These are phyloP conservation scores for human (Homo sapiens) DNA, from an alignment of 2,113 vertebrate genomes.

Conservation along the genomic window GRCh38 chr13:43782501-43783000, in stretches of 20 bases:
- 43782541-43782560: constrained; percentile 54
- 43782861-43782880: not conserved
- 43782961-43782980: not conserved
- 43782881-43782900: not conserved
- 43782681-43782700: constrained; percentile 24
- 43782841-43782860: not conserved
- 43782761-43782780: constrained; percentile 1
- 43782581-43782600: constrained; percentile 37
- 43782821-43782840: not conserved
- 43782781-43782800: constrained; percentile 19
- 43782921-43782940: not conserved
- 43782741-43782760: not conserved
- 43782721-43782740: constrained; percentile 6
- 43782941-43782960: not conserved
- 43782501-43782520: constrained; percentile 74
- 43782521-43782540: constrained; percentile 59
- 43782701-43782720: constrained; percentile 29
- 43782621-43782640: constrained; percentile 39
- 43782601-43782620: constrained; percentile 44
- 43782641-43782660: not conserved
- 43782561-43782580: constrained; percentile 57
- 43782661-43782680: not conserved
- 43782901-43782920: not conserved
- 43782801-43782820: not conserved
- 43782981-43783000: not conserved